Evolutionary conservation across 2,113 vertebrate species (phyloP).

Genomic region (Thryonomys swinderianus): DNA sequence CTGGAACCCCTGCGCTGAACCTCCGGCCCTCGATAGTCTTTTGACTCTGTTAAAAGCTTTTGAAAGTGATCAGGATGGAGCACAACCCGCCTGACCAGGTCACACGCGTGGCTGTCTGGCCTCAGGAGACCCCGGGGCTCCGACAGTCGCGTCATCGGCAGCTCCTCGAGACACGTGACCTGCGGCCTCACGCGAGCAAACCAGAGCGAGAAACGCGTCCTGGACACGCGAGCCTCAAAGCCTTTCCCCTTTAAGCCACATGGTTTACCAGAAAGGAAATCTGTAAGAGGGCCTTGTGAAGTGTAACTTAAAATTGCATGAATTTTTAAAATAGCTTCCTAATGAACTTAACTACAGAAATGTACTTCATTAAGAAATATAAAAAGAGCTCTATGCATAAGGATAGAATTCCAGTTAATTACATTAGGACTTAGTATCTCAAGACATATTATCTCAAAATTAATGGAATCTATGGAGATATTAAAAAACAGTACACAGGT

Average conservation of each 20-base stretch:
- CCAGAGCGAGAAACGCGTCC: background rate
- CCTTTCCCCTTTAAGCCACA: background rate
- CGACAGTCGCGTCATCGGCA: background rate
- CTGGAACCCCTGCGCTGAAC: too few relatives aligned
- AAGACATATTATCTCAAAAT: background rate
- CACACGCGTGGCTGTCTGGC: background rate
- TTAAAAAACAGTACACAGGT: background rate
- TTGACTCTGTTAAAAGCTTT: slow-evolving; percentile 12
- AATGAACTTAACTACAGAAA: slow-evolving; percentile 33
- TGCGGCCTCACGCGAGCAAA: background rate
- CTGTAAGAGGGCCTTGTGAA: background rate
- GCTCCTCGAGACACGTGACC: background rate
- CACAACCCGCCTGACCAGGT: background rate
- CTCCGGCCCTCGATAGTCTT: too few relatives aligned
- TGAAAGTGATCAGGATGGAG: background rate
- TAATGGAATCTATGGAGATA: background rate
- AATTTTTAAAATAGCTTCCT: slow-evolving; percentile 35
- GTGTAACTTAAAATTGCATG: slow-evolving; percentile 56
- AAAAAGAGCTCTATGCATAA: background rate
- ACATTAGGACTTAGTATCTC: background rate
- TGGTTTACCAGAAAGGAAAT: slow-evolving; percentile 16
- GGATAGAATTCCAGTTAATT: slow-evolving; percentile 23
- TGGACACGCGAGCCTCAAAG: background rate
- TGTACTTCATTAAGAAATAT: background rate
- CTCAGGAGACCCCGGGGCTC: background rate